These are phyloP conservation scores for Myotis lucifugus DNA, from an alignment of 2,113 vertebrate genomes.

Conservation along the genomic window DNA sequence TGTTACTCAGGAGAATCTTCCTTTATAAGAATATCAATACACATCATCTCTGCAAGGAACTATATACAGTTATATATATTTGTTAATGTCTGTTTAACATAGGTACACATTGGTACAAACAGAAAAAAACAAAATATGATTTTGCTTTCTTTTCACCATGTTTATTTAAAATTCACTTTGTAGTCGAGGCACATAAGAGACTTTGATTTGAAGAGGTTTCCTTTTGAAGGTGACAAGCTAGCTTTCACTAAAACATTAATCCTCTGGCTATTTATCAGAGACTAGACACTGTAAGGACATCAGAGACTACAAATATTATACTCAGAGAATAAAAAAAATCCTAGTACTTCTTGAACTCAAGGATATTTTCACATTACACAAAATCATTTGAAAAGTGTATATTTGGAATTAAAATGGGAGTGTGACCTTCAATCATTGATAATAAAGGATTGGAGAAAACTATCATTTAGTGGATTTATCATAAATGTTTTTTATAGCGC, in stretches of 20 bases:
- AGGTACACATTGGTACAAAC: neutral
- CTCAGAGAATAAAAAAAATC: conserved; percentile 34
- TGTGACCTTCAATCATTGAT: neutral
- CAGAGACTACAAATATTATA: conserved; percentile 36
- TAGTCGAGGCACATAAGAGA: conserved; percentile 21
- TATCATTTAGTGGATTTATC: neutral
- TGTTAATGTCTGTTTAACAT: neutral
- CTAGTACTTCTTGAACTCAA: neutral
- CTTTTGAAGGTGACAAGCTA: conserved; percentile 59
- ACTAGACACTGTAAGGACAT: neutral
- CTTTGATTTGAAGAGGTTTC: conserved; percentile 63
- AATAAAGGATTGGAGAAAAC: neutral
- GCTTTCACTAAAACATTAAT: conserved; percentile 68
- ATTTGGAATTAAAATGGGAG: conserved; percentile 38
- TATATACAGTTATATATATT: neutral
- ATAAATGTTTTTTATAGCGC: neutral
- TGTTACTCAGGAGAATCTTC: neutral
- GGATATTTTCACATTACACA: neutral
- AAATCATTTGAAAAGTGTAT: conserved; percentile 31
- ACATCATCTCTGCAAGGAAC: neutral
- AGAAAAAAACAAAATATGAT: conserved; percentile 30
- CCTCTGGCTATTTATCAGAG: conserved; percentile 71
- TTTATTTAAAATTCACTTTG: conserved; percentile 64
- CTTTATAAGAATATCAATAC: neutral
- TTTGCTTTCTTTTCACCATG: conserved; percentile 10